A percentile compares a stretch with the other conserved stretches of the same genome.
These are phyloP conservation scores for Gadus macrocephalus DNA, from an alignment of 2,113 vertebrate species.

Conservation along the genomic window DNA sequence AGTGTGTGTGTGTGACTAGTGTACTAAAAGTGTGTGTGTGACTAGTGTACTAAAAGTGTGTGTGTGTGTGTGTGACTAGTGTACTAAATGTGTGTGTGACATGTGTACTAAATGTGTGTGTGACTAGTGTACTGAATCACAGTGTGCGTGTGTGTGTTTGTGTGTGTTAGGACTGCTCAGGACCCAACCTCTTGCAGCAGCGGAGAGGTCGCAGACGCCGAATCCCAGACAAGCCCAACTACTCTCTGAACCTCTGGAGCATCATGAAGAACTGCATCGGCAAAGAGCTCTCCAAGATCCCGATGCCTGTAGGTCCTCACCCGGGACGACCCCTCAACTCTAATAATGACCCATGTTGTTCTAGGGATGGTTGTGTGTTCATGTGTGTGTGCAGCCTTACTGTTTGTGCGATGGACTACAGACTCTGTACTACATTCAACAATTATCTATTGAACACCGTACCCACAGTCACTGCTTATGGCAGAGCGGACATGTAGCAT, in stretches of 20 bases:
- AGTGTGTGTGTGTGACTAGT: too few species aligned
- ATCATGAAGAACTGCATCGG: constrained; percentile 89
- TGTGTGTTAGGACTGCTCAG: constrained; percentile 53
- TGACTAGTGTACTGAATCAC: neutral
- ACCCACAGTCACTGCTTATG: too few species aligned
- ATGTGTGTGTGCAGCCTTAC: neutral
- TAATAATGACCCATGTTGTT: constrained; percentile 19
- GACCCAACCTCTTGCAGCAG: constrained; percentile 64
- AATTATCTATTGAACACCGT: too few species aligned
- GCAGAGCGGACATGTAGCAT: too few species aligned
- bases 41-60: too few species aligned
- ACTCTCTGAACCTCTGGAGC: constrained; percentile 74
- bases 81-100: neutral
- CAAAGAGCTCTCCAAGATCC: constrained; percentile 92
- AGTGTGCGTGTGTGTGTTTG: neutral
- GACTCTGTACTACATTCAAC: neutral
- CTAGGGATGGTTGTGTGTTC: neutral
- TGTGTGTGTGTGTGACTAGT: neutral
- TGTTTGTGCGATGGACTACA: neutral
- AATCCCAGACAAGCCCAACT: constrained; percentile 74
- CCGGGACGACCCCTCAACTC: too few species aligned
- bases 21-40: too few species aligned
- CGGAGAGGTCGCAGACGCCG: constrained; percentile 60
- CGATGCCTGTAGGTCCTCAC: constrained; percentile 80
- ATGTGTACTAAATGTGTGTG: neutral